Percentiles rank a stretch among this genome's conserved stretches.
These are phyloP conservation scores for Latrodectus geometricus DNA, from an alignment of 1,140 invertebrate genomes.

Conservation along the genomic window DNA sequence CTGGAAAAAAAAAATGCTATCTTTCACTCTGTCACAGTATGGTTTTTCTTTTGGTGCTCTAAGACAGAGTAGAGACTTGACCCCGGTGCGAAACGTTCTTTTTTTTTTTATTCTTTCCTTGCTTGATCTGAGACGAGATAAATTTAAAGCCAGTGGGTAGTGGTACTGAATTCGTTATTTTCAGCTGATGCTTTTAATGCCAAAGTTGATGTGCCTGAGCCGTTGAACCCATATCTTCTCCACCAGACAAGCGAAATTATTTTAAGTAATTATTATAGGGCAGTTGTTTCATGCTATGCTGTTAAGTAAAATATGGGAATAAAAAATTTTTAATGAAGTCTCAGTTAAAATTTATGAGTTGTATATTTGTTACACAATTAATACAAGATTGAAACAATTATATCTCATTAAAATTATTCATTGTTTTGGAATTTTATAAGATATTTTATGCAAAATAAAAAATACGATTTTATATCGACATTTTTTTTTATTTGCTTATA, in stretches of 20 bases:
- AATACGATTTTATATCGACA: too few species aligned
- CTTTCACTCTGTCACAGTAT: too few species aligned
- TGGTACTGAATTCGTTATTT: conserved; percentile 1
- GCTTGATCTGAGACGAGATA: conserved; percentile 16
- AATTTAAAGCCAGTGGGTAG: conserved; percentile 26
- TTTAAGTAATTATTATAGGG: not conserved
- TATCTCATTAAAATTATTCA: too few species aligned
- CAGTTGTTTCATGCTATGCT: not conserved
- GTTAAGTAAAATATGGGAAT: not conserved
- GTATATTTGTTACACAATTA: too few species aligned
- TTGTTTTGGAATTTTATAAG: too few species aligned
- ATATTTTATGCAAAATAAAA: too few species aligned
- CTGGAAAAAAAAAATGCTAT: too few species aligned
- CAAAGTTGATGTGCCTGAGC: conserved; percentile 17
- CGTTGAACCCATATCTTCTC: conserved; percentile 9
- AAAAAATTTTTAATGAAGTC: too few species aligned
- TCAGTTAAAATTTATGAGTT: too few species aligned
- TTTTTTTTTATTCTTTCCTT: conserved; percentile 26
- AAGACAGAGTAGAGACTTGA: not conserved
- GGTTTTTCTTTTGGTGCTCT: not conserved
- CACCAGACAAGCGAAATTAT: not conserved
- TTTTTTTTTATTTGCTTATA: too few species aligned
- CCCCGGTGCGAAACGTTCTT: not conserved
- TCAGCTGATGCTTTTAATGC: conserved; percentile 7
- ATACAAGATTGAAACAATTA: too few species aligned